phyloP scores from a whole-genome alignment of 2,797 vertebrate species.

The Orestias chungarensis region DNA sequence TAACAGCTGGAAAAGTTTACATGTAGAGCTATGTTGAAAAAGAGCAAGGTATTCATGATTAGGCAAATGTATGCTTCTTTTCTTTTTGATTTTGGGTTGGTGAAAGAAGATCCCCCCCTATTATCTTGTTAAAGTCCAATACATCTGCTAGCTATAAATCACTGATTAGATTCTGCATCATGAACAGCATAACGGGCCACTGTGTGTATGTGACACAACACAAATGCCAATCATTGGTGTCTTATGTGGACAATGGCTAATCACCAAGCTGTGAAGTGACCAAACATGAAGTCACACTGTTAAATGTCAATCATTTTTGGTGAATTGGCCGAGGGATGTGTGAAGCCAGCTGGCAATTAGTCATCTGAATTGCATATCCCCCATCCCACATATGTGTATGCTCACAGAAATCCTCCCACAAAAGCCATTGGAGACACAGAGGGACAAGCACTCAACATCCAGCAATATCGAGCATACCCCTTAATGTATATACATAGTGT shows the following conservation, averaged over 20 bases:
- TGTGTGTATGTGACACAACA: slow-evolving; percentile 16
- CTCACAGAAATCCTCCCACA: slow-evolving; percentile 20
- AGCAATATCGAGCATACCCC: not conserved
- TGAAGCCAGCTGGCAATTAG: slow-evolving; percentile 67
- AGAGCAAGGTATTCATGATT: not conserved
- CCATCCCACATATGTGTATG: slow-evolving; percentile 24
- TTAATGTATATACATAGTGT: slow-evolving; percentile 14
- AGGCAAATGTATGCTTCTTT: not conserved
- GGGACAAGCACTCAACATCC: not conserved
- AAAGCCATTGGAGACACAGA: not conserved
- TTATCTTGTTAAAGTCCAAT: slow-evolving; percentile 10
- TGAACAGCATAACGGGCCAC: not conserved
- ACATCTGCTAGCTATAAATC: slow-evolving; percentile 9
- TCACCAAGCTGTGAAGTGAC: slow-evolving; percentile 65
- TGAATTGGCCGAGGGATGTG: slow-evolving; percentile 44
- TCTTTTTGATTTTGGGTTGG: not conserved
- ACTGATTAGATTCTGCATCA: slow-evolving; percentile 10
- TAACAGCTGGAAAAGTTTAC: not conserved
- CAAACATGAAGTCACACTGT: slow-evolving; percentile 62
- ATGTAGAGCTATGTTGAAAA: not conserved
- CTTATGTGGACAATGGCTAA: slow-evolving; percentile 41
- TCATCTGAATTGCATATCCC: slow-evolving; percentile 60
- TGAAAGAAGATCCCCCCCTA: not conserved
- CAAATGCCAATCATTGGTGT: slow-evolving; percentile 44
- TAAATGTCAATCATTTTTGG: slow-evolving; percentile 65